Percentiles rank a stretch among this genome's conserved stretches.
These are phyloP conservation scores for Stichodactyla mertensii DNA, from an alignment of 64 coral and sea anemone species.

Conservation along the genomic window DNA sequence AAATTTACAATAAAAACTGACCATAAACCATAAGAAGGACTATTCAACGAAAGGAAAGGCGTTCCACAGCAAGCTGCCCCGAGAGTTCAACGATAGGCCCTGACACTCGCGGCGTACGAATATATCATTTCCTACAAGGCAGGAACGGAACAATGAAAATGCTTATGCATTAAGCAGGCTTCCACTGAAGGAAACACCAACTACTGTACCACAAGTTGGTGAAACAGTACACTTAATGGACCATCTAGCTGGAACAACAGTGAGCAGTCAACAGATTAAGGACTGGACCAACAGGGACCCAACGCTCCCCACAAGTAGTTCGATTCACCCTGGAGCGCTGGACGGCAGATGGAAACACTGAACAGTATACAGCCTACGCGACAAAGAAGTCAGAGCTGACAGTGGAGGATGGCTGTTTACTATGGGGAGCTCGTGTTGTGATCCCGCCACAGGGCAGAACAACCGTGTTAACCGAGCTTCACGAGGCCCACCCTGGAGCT, in stretches of 20 bases:
- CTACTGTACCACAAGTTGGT: neutral
- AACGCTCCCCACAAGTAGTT: neutral
- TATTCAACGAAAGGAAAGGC: constrained; percentile 30
- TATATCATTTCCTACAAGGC: constrained; percentile 27
- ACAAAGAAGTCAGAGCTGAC: constrained; percentile 16
- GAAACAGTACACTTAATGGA: constrained; percentile 35
- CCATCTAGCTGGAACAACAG: constrained; percentile 23
- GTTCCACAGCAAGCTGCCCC: constrained; percentile 22
- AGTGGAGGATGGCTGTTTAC: constrained; percentile 37
- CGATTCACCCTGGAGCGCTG: neutral
- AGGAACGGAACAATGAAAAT: constrained; percentile 21
- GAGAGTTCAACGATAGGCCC: constrained; percentile 28
- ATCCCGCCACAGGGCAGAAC: constrained; percentile 16
- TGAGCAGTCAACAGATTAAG: constrained; percentile 27
- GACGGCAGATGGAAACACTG: neutral
- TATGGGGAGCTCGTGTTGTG: constrained; percentile 41
- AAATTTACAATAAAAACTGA: constrained; percentile 36
- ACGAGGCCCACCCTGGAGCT: neutral
- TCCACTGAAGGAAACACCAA: constrained; percentile 14
- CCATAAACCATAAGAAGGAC: constrained; percentile 21
- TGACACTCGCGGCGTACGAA: constrained; percentile 36
- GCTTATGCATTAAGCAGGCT: constrained; percentile 43
- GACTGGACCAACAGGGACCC: constrained; percentile 12
- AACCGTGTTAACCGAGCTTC: neutral
- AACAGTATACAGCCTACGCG: neutral